Conservation (phyloP, 2,113 vertebrate species). For the Cavia aperea region DNA sequence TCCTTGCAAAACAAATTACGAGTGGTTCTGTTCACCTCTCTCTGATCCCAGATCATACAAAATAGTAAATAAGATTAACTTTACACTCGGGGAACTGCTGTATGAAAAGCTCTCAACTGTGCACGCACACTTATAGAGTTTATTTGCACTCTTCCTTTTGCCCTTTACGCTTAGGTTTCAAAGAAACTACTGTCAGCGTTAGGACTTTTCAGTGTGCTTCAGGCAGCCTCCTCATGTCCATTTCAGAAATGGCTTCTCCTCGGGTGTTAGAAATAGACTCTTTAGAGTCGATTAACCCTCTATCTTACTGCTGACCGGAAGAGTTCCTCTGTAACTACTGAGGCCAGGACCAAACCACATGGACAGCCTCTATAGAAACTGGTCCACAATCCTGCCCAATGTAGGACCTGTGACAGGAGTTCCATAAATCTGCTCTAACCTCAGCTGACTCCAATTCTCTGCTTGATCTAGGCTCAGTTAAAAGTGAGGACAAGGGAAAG, state of each 20-base stretch:
- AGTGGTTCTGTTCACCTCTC: slow-evolving; percentile 29
- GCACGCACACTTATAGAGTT: neutral
- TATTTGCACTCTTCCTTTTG: neutral
- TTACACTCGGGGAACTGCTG: neutral
- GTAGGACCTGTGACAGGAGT: neutral
- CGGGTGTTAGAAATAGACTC: no score
- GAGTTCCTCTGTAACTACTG: neutral
- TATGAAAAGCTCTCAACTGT: neutral
- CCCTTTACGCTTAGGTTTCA: neutral
- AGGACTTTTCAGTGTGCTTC: neutral
- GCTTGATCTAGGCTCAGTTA: neutral
- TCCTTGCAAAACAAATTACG: slow-evolving; percentile 23
- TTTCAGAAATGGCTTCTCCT: neutral
- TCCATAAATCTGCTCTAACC: neutral
- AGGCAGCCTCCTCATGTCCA: neutral
- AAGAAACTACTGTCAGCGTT: neutral
- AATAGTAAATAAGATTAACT: slow-evolving; percentile 33
- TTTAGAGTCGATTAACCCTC: neutral
- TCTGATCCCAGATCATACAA: slow-evolving; percentile 25
- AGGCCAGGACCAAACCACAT: neutral
- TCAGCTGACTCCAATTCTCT: neutral
- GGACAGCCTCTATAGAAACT: neutral
- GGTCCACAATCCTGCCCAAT: neutral
- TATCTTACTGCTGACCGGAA: neutral
- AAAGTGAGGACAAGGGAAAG: neutral